Percentiles rank a stretch among this genome's conserved stretches.
These are phyloP conservation scores for Mohoua ochrocephala DNA, from an alignment of 2,113 vertebrate species.

Conservation along the genomic window DNA sequence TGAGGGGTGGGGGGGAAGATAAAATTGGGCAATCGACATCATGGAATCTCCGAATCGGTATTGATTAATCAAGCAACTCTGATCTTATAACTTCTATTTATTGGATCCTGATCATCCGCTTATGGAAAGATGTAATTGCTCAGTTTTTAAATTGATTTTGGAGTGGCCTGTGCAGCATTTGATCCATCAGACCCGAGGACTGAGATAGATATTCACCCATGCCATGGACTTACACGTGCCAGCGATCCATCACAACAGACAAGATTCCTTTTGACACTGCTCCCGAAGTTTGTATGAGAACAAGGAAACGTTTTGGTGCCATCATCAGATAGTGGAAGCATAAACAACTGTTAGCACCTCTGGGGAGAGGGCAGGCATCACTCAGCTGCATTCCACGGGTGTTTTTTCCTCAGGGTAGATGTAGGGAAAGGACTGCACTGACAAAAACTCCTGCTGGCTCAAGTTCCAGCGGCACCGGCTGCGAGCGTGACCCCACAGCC, in stretches of 20 bases:
- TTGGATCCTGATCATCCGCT: background rate
- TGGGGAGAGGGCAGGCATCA: background rate
- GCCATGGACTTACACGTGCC: background rate
- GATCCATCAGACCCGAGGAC: background rate
- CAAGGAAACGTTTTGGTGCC: background rate
- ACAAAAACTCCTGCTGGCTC: background rate
- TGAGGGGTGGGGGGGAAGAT: fast-evolving
- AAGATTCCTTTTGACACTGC: background rate
- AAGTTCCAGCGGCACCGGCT: background rate
- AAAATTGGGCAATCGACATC: background rate
- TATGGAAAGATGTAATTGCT: background rate
- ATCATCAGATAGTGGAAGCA: background rate
- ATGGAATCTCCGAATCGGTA: background rate
- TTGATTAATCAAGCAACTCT: background rate
- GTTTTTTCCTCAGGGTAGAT: background rate
- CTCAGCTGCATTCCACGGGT: background rate
- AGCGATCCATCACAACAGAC: background rate
- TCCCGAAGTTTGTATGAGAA: background rate
- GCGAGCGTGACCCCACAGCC: fast-evolving
- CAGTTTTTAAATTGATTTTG: background rate
- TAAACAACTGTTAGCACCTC: background rate
- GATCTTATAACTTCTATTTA: background rate
- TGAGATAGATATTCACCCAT: background rate
- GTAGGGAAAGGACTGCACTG: background rate
- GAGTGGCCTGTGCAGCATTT: background rate